Percentiles rank a stretch among this genome's conserved stretches.
phyloP scores from a whole-genome alignment of 2,888 invertebrate species.

The Agrotis clavis region DNA sequence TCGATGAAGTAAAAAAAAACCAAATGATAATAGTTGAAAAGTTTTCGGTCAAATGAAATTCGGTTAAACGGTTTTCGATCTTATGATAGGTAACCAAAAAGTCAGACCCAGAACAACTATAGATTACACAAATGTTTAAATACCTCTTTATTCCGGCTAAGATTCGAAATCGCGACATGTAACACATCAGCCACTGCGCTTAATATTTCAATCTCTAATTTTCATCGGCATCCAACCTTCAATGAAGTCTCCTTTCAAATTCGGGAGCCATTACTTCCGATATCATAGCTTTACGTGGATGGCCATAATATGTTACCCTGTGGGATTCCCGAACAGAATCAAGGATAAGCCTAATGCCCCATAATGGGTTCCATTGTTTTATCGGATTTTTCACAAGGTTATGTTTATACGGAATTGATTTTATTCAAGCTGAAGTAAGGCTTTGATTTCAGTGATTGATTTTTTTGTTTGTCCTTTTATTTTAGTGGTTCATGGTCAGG shows the following conservation, averaged over 20 bases:
- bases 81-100: no score
- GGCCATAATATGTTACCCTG: slow-evolving; percentile 44
- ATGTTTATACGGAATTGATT: slow-evolving; percentile 16
- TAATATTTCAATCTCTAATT: background rate
- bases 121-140: no score
- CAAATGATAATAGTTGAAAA: no score
- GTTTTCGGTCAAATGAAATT: no score
- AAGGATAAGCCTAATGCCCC: slow-evolving; percentile 41
- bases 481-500: background rate
- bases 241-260: slow-evolving; percentile 22
- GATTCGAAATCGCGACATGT: no score
- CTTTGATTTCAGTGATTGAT: background rate
- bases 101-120: no score
- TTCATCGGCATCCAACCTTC: slow-evolving; percentile 7
- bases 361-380: slow-evolving; percentile 46
- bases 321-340: slow-evolving; percentile 26
- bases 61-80: no score
- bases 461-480: background rate
- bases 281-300: slow-evolving; percentile 50
- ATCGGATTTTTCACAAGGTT: slow-evolving; percentile 46
- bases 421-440: slow-evolving; percentile 16
- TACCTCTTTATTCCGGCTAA: no score
- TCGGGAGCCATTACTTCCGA: slow-evolving; percentile 47
- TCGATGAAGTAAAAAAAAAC: no score
- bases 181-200: no score